Evolutionary conservation across 2,113 vertebrate genomes (phyloP).

Genomic region (Aptenodytes patagonicus): DNA sequence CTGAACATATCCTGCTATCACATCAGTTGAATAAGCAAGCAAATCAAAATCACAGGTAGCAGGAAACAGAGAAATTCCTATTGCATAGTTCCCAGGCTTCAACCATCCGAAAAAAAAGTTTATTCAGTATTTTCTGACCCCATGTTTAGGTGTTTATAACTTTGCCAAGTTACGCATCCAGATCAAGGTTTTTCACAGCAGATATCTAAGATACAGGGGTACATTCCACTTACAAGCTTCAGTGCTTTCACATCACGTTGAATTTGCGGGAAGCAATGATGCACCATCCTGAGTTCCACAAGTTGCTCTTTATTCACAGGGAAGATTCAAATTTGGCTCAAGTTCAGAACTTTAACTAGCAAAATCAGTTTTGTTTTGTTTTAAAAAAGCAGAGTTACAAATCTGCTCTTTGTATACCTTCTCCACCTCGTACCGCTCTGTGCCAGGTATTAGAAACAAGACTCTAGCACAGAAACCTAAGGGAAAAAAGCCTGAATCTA

Average conservation of each 20-base stretch:
- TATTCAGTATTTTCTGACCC: neutral
- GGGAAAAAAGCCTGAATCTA: neutral
- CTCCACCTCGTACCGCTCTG: neutral
- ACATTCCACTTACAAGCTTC: neutral
- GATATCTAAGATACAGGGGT: neutral
- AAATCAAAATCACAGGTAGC: neutral
- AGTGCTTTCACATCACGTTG: neutral
- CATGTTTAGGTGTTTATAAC: accelerated
- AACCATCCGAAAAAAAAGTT: neutral
- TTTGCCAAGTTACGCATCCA: accelerated
- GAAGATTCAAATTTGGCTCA: neutral
- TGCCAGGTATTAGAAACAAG: neutral
- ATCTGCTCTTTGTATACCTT: neutral
- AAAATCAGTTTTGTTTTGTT: neutral
- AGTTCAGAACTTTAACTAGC: neutral
- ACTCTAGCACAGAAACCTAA: neutral
- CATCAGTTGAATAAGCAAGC: neutral
- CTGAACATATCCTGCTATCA: neutral
- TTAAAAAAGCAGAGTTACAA: neutral
- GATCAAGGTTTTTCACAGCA: neutral
- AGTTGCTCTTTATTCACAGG: neutral
- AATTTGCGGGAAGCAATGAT: neutral
- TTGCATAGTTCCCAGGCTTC: neutral
- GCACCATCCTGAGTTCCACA: neutral
- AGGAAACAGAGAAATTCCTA: neutral